Base-by-base conservation (phyloP, 2,113 vertebrate genomes). In the Plestiodon gilberti region DNA sequence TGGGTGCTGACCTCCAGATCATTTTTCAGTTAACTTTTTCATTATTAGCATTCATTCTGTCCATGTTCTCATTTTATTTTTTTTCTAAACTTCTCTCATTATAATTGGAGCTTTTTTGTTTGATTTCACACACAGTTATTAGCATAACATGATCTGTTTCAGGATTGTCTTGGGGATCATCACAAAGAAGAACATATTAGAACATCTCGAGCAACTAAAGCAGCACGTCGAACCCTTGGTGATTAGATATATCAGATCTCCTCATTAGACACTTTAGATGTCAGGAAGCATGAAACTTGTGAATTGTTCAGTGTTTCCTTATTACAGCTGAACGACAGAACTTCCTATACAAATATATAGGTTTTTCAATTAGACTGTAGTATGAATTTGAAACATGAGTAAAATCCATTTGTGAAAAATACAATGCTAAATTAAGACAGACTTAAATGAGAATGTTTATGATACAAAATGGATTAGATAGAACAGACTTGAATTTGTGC, bases 181-280 rank as follows among this genome's bases (percentile, higher is more conserved):
- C 98, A 99, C 99, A 97, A 99, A 99, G 99, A 99, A 99, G 99
- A 99, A 99, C 98, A 99, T 99, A 96, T 98, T 99, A 99, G 98
- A 98, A 92, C 99, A 99, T 97, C 98, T 99, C 98, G 98, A 99
- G 97, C 98, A 99, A 97, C 97, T 99, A 98, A 98, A 98, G 98
- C 98, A 97, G 96, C 97, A 97, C 97, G 96, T 97, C 96, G 98
- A 98, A 96, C 97, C 98, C 96, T 96, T 98, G 98, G 99, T 99
- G 98, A 99, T 97, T 98, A 98, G 98, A 96, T 97, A 97, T 97
- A 92, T 97, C 98, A 98, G 96, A 97, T 96, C 96, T 97, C 96
- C 96, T 97, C 96, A 96, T 93, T 96, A 96, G 97, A 96, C 95
- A 95, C 95, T 94, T 94, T 96, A 96, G 96, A 96, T 92, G 95